phyloP scores from a whole-genome alignment of 2,797 vertebrate species.

The Tapirus indicus region DNA sequence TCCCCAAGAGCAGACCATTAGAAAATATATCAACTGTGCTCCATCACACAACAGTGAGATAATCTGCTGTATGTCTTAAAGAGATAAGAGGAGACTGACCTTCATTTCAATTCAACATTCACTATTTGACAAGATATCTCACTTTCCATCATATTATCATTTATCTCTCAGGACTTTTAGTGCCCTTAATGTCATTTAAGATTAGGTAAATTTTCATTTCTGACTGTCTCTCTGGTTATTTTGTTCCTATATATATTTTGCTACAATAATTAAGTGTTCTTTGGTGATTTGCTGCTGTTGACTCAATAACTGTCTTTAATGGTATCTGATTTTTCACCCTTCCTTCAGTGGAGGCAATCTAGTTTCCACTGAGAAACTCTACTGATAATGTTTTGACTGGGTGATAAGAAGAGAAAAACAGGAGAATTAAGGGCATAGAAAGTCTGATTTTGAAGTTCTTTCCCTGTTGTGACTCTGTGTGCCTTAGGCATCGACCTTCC shows the following conservation, averaged over 20 bases:
- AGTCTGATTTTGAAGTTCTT: neutral
- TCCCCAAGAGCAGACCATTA: rapidly evolving
- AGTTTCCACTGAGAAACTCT: neutral
- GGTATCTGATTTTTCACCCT: neutral
- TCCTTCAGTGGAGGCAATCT: neutral
- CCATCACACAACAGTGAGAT: neutral
- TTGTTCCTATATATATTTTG: neutral
- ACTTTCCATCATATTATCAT: neutral
- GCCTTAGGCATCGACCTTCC: neutral
- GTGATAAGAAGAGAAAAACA: neutral
- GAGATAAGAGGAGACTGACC: neutral
- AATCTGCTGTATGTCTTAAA: neutral
- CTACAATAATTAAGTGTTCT: neutral
- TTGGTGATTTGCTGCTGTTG: neutral
- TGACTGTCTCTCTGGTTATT: neutral
- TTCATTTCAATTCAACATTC: neutral
- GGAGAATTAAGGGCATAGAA: neutral
- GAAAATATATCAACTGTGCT: neutral
- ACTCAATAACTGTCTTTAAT: neutral
- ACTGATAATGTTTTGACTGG: neutral
- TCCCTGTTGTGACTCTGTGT: neutral
- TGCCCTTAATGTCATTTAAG: neutral
- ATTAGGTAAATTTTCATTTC: neutral
- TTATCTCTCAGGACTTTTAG: neutral
- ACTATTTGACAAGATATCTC: neutral